A percentile compares a stretch with the other conserved stretches of the same genome.
Evolutionary conservation across 1,140 invertebrate species (phyloP).

Genomic region (Penaeus vannamei): DNA sequence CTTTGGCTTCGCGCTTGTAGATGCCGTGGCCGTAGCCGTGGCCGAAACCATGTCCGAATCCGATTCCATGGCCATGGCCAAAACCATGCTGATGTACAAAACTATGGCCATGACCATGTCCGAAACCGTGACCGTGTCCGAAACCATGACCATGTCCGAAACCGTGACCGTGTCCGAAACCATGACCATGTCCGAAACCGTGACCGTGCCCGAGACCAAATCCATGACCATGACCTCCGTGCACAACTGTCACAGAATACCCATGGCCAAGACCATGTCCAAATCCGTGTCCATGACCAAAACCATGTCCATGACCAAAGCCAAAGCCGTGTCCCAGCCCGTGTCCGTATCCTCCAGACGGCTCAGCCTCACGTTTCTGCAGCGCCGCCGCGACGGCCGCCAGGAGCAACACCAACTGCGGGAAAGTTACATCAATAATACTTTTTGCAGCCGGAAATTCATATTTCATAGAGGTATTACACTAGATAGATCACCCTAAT

Average conservation of each 20-base stretch:
- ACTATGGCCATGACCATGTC: not conserved
- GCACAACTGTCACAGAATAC: not conserved
- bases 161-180: not conserved
- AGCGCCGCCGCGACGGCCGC: constrained; percentile 27
- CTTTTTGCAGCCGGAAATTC: too few relatives aligned
- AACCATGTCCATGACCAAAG: not conserved
- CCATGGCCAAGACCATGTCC: not conserved
- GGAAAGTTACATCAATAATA: not conserved
- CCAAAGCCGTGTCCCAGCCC: not conserved
- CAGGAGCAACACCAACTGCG: constrained; percentile 31
- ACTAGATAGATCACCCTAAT: not conserved
- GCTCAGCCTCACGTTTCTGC: constrained; percentile 27
- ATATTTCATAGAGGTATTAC: not conserved
- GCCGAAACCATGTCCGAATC: not conserved
- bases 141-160: not conserved
- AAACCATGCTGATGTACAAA: not conserved
- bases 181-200: not conserved
- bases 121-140: not conserved
- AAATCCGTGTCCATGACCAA: not conserved
- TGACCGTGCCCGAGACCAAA: not conserved
- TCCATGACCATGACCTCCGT: not conserved
- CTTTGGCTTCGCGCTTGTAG: too few relatives aligned
- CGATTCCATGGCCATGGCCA: constrained; percentile 30
- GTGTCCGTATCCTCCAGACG: not conserved
- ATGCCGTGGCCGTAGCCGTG: not conserved